These are phyloP conservation scores for Ceratina japonica DNA, from an alignment of 1,140 invertebrate species.

Conservation along the genomic window DNA sequence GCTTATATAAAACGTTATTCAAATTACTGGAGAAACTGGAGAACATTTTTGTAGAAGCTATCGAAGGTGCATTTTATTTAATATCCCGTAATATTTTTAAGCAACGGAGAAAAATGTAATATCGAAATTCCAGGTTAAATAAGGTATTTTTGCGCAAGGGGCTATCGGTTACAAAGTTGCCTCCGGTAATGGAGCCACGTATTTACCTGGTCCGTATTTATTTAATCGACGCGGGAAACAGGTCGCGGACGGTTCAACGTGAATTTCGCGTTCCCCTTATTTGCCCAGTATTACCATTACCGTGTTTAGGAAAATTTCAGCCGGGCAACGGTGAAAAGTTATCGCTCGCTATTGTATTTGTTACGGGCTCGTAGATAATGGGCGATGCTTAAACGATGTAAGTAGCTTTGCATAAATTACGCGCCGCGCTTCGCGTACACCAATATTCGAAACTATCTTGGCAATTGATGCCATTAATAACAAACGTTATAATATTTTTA, in stretches of 20 bases:
- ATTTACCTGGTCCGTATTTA: conserved; percentile 13
- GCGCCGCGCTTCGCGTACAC: not conserved
- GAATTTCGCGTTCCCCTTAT: too few species aligned
- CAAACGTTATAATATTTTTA: too few species aligned
- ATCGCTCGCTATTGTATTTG: conserved; percentile 16
- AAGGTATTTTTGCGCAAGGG: not conserved
- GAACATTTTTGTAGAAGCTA: too few species aligned
- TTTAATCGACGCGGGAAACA: conserved; percentile 5
- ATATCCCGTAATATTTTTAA: too few species aligned
- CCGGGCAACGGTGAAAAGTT: conserved; percentile 26
- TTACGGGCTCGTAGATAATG: conserved; percentile 15
- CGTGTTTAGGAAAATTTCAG: not conserved
- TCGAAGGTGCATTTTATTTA: too few species aligned
- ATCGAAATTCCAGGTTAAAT: not conserved
- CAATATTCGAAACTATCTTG: too few species aligned
- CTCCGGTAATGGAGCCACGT: conserved; percentile 8
- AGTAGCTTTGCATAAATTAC: conserved; percentile 48
- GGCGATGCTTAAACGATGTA: conserved; percentile 34
- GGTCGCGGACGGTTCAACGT: too few species aligned
- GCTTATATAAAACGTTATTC: too few species aligned
- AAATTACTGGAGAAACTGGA: too few species aligned
- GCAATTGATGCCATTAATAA: too few species aligned
- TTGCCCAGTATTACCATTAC: too few species aligned
- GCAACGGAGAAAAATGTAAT: not conserved
- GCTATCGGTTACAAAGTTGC: not conserved